A percentile compares a stretch with the other conserved stretches of the same genome.
Evolutionary conservation across 1,140 invertebrate species (phyloP).

Genomic region (Reticulitermes speratus): DNA sequence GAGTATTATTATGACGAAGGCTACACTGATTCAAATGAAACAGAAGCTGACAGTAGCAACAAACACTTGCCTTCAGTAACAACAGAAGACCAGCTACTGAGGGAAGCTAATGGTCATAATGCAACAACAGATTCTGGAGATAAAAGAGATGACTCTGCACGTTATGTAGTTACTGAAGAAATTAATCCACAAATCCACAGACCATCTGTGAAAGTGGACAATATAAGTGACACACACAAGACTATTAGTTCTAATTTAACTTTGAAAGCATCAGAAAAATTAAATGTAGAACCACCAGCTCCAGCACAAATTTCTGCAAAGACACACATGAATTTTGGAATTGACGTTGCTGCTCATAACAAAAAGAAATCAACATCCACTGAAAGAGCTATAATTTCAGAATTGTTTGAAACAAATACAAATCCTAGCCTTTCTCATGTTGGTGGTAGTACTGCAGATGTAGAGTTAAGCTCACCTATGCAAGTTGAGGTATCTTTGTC

Average conservation of each 20-base stretch:
- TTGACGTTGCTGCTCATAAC: neutral
- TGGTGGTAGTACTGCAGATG: neutral
- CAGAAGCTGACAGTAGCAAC: neutral
- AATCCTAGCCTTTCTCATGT: neutral
- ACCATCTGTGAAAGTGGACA: neutral
- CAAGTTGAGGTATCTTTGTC: neutral
- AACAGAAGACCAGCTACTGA: neutral
- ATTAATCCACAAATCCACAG: neutral
- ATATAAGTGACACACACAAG: neutral
- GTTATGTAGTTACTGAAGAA: neutral
- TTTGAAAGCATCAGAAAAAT: neutral
- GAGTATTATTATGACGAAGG: constrained; percentile 2
- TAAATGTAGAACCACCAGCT: neutral
- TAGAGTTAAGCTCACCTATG: neutral
- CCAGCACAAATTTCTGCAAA: neutral
- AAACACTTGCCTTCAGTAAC: neutral
- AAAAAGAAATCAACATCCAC: neutral
- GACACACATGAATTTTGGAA: neutral
- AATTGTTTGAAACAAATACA: neutral
- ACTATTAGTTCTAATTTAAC: neutral
- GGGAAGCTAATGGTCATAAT: too few relatives aligned
- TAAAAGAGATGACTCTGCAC: neutral
- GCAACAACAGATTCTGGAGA: neutral
- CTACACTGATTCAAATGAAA: neutral
- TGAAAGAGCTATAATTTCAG: neutral